Conservation (phyloP, 2,888 invertebrate genomes). For the Alcis repandata region DNA sequence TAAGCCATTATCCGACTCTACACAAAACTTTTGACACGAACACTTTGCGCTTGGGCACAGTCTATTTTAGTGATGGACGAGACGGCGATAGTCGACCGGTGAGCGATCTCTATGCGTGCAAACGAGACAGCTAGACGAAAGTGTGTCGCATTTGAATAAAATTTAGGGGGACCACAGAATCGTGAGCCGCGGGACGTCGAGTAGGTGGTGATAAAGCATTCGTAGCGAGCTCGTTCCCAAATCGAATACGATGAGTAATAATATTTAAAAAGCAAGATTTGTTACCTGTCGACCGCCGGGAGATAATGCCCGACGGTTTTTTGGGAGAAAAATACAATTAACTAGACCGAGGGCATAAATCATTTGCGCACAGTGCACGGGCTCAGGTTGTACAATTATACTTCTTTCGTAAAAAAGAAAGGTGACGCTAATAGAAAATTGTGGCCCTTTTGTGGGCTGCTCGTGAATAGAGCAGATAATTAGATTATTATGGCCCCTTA, state of each 20-base stretch:
- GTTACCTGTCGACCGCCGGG: conserved; percentile 83
- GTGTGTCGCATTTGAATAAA: conserved; percentile 84
- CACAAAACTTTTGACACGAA: conserved; percentile 86
- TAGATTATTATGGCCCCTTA: conserved; percentile 61
- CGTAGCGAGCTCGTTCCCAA: conserved; percentile 83
- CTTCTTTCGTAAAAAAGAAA: conserved; percentile 68
- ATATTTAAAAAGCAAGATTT: conserved; percentile 86
- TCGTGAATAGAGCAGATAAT: conserved; percentile 67
- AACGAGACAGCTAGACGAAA: conserved; percentile 77
- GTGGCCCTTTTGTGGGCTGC: conserved; percentile 56
- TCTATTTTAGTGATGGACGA: conserved; percentile 84
- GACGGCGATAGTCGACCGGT: conserved; percentile 70
- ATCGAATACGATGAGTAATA: conserved; percentile 86
- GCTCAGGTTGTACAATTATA: conserved; percentile 83
- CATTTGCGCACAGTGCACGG: conserved; percentile 72
- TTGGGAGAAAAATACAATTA: conserved; percentile 84
- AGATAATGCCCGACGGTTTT: conserved; percentile 81
- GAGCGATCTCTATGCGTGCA: conserved; percentile 67
- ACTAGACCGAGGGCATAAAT: conserved; percentile 79
- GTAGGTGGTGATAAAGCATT: conserved; percentile 87
- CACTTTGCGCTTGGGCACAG: conserved; percentile 86
- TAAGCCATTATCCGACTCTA: conserved; percentile 83
- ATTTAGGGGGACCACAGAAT: conserved; percentile 84
- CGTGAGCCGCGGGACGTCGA: conserved; percentile 83
- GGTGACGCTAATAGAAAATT: conserved; percentile 71